These are phyloP conservation scores for Otis tarda DNA, from an alignment of 2,113 vertebrate species.

Conservation along the genomic window DNA sequence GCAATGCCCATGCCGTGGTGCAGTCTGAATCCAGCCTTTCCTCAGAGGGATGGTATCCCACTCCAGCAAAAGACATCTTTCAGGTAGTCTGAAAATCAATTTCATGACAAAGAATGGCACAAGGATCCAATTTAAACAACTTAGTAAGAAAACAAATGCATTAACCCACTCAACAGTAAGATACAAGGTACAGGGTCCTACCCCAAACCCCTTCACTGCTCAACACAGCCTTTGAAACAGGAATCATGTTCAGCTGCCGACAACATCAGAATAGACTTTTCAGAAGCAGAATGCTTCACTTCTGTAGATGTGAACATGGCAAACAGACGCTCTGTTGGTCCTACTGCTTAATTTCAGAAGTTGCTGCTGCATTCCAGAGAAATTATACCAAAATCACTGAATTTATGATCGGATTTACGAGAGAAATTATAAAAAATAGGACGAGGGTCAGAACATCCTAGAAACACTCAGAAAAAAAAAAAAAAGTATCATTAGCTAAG, in stretches of 20 bases:
- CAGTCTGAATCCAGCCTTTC: not conserved
- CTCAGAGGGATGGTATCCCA: not conserved
- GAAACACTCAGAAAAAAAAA: not conserved
- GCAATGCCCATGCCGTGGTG: accelerated
- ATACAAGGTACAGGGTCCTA: not conserved
- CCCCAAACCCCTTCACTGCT: not conserved
- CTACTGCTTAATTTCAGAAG: not conserved
- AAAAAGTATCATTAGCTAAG: not conserved
- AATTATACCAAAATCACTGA: not conserved
- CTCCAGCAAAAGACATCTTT: not conserved
- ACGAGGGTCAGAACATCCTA: not conserved
- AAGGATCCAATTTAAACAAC: not conserved
- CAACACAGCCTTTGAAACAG: not conserved
- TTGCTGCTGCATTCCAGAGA: not conserved
- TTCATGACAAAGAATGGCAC: not conserved
- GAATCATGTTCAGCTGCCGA: not conserved
- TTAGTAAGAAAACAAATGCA: not conserved
- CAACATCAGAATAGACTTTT: not conserved
- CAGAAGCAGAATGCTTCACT: not conserved
- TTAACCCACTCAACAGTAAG: not conserved
- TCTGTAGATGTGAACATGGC: not conserved
- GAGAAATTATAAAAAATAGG: not conserved
- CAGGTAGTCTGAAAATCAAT: not conserved
- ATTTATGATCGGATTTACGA: not conserved
- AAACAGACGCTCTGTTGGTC: not conserved